phyloP scores from a whole-genome alignment of 2,113 vertebrate species.

The Turdus rufiventris region DNA sequence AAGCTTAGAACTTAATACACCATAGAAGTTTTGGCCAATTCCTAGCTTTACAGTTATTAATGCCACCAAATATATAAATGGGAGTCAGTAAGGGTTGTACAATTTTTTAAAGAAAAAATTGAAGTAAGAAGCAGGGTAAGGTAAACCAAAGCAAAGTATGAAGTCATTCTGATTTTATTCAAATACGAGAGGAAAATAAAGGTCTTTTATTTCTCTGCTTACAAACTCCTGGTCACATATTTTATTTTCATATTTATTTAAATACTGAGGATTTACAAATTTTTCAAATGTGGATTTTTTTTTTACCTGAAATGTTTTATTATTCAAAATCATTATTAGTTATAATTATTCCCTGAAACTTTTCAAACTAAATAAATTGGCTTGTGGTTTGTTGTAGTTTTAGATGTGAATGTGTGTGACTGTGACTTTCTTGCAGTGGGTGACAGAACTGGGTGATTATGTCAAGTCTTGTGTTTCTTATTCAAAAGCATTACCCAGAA shows the following conservation, averaged over 20 bases:
- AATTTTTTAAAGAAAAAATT: neutral
- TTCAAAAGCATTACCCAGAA: neutral
- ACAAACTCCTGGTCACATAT: neutral
- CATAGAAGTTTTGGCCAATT: neutral
- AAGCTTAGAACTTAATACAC: neutral
- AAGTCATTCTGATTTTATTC: neutral
- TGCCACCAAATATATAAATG: neutral
- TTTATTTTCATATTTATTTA: neutral
- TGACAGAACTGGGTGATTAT: neutral
- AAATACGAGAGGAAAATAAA: neutral
- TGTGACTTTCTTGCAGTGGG: neutral
- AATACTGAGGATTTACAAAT: neutral
- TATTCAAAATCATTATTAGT: neutral
- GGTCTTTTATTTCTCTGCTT: neutral
- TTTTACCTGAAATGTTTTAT: neutral
- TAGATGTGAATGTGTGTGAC: neutral
- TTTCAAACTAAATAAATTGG: neutral
- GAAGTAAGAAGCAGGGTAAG: neutral
- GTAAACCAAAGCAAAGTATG: neutral
- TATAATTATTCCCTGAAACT: neutral
- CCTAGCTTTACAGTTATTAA: neutral
- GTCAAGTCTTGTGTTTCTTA: neutral
- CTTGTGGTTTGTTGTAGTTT: neutral
- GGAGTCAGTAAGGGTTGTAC: neutral
- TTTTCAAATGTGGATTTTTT: neutral